Evolutionary conservation across 2,113 vertebrate genomes (phyloP), one percentile per base, ranked within the genome.

Genomic region (Alexandromys fortis): DNA sequence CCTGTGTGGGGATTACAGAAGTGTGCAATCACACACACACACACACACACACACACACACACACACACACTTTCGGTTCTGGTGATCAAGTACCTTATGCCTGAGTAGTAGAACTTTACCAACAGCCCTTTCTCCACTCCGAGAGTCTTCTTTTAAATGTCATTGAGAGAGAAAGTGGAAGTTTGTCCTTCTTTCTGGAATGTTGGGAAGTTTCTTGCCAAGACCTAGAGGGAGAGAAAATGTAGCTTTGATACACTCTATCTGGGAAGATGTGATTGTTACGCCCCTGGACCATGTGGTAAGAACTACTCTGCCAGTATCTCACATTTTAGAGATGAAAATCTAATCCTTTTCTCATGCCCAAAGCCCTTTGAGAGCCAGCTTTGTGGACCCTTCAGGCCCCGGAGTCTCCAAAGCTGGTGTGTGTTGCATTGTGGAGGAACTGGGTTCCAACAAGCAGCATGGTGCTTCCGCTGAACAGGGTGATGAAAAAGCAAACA

Each of bases 171-270:
- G 75, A 33, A 21, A 21, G 76, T 89, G 38, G 28, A 95, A 90
- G 76, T 45, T 82, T 90, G 26, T 49, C 75, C 67, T 96, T 95
- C 76, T 26, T 58, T 38, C 73, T 91, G 38, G 82, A 89, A 90
- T 89, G 38, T 92, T 58, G 13, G 76, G 22, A 93, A 93, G 2
- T 2, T 75, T 28, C 38, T 92, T 70, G 26, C 58, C 55, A 42
- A 63, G 47, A 30, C 26, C 28, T 72, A 61, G 45, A 63, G 33
- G 12, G 35, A n/a, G 52, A 22, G 19, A 38, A 17, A 87, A 47
- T n/a, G 30, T 70, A 38, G n/a, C 38, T 94, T 85, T 67, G 19
- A 95, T 79, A 87, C 79, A 22, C 42, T 85, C 47, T 90, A 42
- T 21, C 58, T 52, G 17, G 7, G 11, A 42, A 78, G 72, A 67